Evolutionary conservation across 2,888 invertebrate species (phyloP).

Genomic region (Lasius fuliginosus): DNA sequence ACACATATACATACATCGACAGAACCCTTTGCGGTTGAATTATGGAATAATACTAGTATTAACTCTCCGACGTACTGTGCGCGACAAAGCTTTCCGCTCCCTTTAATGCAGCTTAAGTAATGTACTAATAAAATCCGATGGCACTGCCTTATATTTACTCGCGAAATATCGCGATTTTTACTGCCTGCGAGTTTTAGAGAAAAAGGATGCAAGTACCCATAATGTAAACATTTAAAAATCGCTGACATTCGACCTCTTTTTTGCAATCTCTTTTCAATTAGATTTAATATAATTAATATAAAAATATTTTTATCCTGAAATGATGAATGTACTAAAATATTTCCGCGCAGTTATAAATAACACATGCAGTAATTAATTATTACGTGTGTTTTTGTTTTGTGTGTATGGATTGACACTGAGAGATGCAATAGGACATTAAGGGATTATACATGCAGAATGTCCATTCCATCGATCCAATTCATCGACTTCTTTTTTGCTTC

Average conservation of each 20-base stretch:
- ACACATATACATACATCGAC: not conserved
- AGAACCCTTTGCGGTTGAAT: constrained; percentile 58
- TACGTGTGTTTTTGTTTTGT: not conserved
- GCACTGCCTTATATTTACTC: not conserved
- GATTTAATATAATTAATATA: not conserved
- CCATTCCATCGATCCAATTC: not conserved
- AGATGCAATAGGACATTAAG: not conserved
- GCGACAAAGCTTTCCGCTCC: constrained; percentile 41
- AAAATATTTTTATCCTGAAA: not conserved
- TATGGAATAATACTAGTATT: constrained; percentile 65
- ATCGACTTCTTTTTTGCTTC: not conserved
- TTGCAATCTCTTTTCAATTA: not conserved
- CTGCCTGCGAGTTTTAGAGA: not conserved
- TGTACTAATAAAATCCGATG: constrained; percentile 68
- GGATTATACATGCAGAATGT: not conserved
- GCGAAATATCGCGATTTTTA: not conserved
- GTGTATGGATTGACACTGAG: not conserved
- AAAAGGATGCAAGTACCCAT: not conserved
- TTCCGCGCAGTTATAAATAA: not conserved
- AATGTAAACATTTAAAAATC: constrained; percentile 29
- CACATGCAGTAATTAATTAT: not conserved
- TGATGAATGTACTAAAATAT: not conserved
- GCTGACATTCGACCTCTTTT: not conserved
- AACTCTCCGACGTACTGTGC: constrained; percentile 36
- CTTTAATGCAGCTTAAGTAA: constrained; percentile 70